phyloP scores from a whole-genome alignment of 2,888 invertebrate species.

The Lamellibrachia satsuma region DNA sequence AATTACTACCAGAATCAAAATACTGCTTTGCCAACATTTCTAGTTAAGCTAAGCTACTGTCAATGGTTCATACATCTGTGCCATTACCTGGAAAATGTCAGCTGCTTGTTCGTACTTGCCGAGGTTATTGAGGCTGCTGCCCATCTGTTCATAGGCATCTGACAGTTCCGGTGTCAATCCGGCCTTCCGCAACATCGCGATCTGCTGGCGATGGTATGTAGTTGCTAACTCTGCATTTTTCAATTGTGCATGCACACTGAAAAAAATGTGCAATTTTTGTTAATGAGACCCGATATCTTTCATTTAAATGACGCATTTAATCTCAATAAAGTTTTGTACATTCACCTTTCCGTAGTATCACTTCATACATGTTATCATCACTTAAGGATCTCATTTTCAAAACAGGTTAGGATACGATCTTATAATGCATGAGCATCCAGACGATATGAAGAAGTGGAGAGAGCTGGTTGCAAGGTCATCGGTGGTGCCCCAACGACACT shows the following conservation, averaged over 20 bases:
- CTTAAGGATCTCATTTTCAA: too few relatives aligned
- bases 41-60: too few relatives aligned
- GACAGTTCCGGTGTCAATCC: neutral
- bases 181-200: neutral
- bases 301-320: neutral
- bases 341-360: neutral
- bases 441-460: too few relatives aligned
- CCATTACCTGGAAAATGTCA: conserved; percentile 42
- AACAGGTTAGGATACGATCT: too few relatives aligned
- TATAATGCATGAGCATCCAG: too few relatives aligned
- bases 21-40: too few relatives aligned
- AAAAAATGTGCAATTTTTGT: neutral
- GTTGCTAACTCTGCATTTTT: conserved; percentile 53
- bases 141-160: conserved; percentile 56
- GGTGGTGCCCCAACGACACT: too few relatives aligned
- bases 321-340: neutral
- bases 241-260: conserved; percentile 52
- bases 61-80: neutral
- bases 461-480: too few relatives aligned
- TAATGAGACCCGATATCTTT: neutral
- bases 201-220: conserved; percentile 44
- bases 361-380: neutral
- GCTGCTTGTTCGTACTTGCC: conserved; percentile 52
- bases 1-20: too few relatives aligned
- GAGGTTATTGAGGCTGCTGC: conserved; percentile 54